Base-by-base conservation (phyloP, 2,113 vertebrate species). In the Rattus rattus region DNA sequence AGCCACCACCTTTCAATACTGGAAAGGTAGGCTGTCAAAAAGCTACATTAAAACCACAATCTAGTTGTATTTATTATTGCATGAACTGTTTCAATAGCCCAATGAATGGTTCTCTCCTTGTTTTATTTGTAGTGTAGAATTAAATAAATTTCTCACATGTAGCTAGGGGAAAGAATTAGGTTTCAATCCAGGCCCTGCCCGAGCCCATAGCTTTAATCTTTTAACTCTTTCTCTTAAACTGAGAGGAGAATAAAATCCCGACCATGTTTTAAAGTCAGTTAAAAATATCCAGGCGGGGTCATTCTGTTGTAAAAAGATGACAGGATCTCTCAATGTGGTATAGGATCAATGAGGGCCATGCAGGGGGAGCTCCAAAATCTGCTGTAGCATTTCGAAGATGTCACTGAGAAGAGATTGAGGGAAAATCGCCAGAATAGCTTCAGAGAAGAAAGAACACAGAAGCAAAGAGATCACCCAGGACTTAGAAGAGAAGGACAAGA, bases 181-280 rank as follows among this genome's bases (percentile, higher is more conserved):
- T 70, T 95, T 63, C 8, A 73, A 17, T 3, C 33, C 22, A 88
- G 9, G 30, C 49, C 47, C 65, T 86, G 9, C 2, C 80, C 73
- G 65, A 95, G 0, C 19, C 69, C 3, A 12, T 2, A 43, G 33
- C 49, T 49, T 88, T 86, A 88, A 67, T 61, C 28, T 75, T 95
- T 94, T 77, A 95, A 88, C 26, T 95, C 56, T 80, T 94, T 36
- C 10, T 12, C n/a, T 80, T 76, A 90, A 43, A 80, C 30, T 39
- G 24, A 67, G 12, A 83, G 47, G 17, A 91, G 54, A 92, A 89
- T 65, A 54, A 95, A 94, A 81, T 73, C 72, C 39, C 39, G 49
- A 59, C 81, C 28, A 67, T 69, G 30, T 70, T 96, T 47, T 81
- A 88, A 91, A 79, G 61, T 10, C 87, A 24, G 3, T 94, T 95